These are phyloP conservation scores for Pectinophora gossypiella DNA, from an alignment of 1,140 invertebrate genomes.

Conservation along the genomic window DNA sequence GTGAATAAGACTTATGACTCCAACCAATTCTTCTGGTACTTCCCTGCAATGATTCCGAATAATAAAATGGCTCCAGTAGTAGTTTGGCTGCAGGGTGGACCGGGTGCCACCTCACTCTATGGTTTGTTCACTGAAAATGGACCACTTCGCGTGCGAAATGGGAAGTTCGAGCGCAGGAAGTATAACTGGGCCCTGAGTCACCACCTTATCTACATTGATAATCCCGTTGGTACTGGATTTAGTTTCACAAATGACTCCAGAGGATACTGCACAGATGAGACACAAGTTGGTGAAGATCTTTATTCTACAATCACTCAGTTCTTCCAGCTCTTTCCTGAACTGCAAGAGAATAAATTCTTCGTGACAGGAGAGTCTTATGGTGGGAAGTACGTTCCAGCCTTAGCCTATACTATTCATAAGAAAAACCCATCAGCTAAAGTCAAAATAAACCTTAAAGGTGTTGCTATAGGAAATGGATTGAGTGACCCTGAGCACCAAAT, in stretches of 20 bases:
- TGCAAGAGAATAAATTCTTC: conserved; percentile 81
- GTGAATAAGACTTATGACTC: conserved; percentile 81
- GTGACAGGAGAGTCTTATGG: conserved; percentile 93
- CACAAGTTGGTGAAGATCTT: conserved; percentile 80
- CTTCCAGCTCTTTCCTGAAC: conserved; percentile 83
- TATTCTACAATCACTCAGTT: conserved; percentile 82
- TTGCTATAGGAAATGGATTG: conserved; percentile 91
- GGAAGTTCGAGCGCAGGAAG: conserved; percentile 75
- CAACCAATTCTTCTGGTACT: conserved; percentile 89
- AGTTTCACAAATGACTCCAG: conserved; percentile 82
- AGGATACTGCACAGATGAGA: conserved; percentile 81
- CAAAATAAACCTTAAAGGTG: conserved; percentile 81
- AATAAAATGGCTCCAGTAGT: conserved; percentile 79
- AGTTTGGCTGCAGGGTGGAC: conserved; percentile 87
- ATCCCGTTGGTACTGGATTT: conserved; percentile 89
- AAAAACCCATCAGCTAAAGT: conserved; percentile 70
- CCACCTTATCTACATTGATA: conserved; percentile 90
- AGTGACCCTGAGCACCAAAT: conserved; percentile 88
- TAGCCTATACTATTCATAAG: conserved; percentile 85
- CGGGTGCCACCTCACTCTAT: conserved; percentile 86
- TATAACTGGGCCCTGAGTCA: conserved; percentile 85
- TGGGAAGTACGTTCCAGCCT: conserved; percentile 89
- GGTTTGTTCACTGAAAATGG: conserved; percentile 91
- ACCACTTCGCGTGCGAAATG: conserved; percentile 76
- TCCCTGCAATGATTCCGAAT: conserved; percentile 77